phyloP scores from a whole-genome alignment of 2,113 vertebrate species.

The Atherinomorus stipes region DNA sequence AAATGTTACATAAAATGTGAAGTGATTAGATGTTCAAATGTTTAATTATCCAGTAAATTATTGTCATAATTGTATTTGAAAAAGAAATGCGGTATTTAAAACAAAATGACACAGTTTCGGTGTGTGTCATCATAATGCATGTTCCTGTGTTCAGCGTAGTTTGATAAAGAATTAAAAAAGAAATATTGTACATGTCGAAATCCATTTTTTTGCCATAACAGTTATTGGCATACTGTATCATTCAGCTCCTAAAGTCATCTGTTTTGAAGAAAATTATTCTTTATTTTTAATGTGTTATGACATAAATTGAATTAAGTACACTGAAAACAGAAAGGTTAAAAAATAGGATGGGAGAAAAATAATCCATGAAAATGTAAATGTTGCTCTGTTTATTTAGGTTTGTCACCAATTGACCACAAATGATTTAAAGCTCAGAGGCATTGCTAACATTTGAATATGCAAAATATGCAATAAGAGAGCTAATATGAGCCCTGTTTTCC shows the following conservation, averaged over 20 bases:
- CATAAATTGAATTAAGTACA: background rate
- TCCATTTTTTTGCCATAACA: too few species aligned
- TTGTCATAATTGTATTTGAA: background rate
- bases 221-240: conserved; percentile 1
- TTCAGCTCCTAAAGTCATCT: too few species aligned
- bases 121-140: too few species aligned
- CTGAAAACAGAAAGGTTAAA: conserved; percentile 8
- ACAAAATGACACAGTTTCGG: background rate
- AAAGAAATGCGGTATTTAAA: conserved; percentile 2
- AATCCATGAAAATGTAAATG: conserved; percentile 8
- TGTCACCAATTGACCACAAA: conserved; percentile 23
- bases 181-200: too few species aligned
- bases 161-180: too few species aligned
- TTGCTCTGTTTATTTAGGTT: background rate
- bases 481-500: conserved; percentile 20
- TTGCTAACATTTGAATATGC: conserved; percentile 44
- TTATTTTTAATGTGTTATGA: background rate
- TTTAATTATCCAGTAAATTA: background rate
- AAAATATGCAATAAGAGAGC: conserved; percentile 21
- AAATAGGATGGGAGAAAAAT: conserved; percentile 6
- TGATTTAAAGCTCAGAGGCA: conserved; percentile 32
- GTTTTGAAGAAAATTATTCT: background rate
- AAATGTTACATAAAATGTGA: too few species aligned
- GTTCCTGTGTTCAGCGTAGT: too few species aligned
- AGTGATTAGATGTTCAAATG: background rate